phyloP scores from a whole-genome alignment of 2,797 vertebrate species.

The Acipenser transmontanus region DNA sequence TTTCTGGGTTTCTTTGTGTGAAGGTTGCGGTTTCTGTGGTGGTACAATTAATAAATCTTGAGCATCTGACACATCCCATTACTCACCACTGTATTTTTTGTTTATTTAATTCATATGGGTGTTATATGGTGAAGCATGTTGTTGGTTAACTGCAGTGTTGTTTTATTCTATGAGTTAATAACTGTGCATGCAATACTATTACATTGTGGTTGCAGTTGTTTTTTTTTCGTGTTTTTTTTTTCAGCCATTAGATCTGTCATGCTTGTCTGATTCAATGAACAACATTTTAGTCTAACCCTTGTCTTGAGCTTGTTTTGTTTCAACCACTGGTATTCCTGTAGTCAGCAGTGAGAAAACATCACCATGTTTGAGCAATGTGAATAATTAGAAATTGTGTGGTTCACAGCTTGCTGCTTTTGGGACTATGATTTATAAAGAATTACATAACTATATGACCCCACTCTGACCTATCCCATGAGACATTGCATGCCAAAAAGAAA shows the following conservation, averaged over 20 bases:
- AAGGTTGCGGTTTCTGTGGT: slow-evolving; percentile 12
- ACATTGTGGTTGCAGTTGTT: slow-evolving; percentile 28
- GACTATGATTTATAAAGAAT: no score
- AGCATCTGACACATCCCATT: not conserved
- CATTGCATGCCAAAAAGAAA: no score
- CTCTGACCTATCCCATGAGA: no score
- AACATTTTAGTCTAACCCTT: slow-evolving; percentile 2
- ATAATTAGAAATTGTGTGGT: no score
- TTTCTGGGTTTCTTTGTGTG: slow-evolving; percentile 19
- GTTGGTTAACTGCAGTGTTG: not conserved
- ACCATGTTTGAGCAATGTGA: no score
- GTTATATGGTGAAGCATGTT: not conserved
- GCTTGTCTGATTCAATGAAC: slow-evolving; percentile 14
- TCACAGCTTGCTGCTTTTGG: no score
- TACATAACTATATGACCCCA: no score
- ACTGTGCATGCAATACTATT: slow-evolving; percentile 36
- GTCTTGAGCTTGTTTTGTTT: not conserved
- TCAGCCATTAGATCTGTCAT: slow-evolving; percentile 46
- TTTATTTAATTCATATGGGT: slow-evolving; percentile 1
- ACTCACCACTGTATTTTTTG: slow-evolving; percentile 16
- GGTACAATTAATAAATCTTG: slow-evolving; percentile 3
- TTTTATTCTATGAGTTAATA: not conserved
- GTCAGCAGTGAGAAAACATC: no score
- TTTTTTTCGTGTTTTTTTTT: slow-evolving; percentile 24
- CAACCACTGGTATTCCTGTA: not conserved